A percentile compares a stretch with the other conserved stretches of the same genome.
Conservation (phyloP, 1,140 invertebrate species). For the Nasonia vitripennis region DNA sequence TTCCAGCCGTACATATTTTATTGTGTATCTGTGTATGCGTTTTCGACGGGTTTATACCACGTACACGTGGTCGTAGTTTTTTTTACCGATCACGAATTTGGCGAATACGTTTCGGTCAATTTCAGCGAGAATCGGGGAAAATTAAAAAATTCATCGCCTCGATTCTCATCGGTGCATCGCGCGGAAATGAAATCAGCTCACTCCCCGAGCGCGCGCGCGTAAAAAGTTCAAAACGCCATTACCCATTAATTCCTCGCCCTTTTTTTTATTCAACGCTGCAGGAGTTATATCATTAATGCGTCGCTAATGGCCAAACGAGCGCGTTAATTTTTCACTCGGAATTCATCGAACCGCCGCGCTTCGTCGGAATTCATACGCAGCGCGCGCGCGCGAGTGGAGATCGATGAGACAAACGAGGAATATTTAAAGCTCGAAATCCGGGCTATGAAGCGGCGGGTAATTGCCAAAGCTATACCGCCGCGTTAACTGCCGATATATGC, state of each 20-base stretch:
- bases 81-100: too few relatives aligned
- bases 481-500: too few relatives aligned
- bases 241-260: not conserved
- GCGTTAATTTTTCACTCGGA: not conserved
- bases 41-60: not conserved
- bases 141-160: too few relatives aligned
- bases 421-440: not conserved
- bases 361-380: not conserved
- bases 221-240: not conserved
- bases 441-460: too few relatives aligned
- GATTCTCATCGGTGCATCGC: not conserved
- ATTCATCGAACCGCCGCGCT: not conserved
- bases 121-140: too few relatives aligned
- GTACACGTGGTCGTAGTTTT: not conserved
- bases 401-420: not conserved
- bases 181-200: not conserved
- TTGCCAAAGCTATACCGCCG: too few relatives aligned
- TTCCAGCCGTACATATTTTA: slow-evolving; percentile 17
- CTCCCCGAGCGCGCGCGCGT: not conserved
- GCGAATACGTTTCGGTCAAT: too few relatives aligned
- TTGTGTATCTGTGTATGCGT: not conserved
- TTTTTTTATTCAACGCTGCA: not conserved
- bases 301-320: not conserved
- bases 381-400: not conserved
- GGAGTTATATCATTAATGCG: not conserved